These are phyloP conservation scores for Drosophila atripex DNA, from an alignment of 2,888 invertebrate species.

Conservation along the genomic window DNA sequence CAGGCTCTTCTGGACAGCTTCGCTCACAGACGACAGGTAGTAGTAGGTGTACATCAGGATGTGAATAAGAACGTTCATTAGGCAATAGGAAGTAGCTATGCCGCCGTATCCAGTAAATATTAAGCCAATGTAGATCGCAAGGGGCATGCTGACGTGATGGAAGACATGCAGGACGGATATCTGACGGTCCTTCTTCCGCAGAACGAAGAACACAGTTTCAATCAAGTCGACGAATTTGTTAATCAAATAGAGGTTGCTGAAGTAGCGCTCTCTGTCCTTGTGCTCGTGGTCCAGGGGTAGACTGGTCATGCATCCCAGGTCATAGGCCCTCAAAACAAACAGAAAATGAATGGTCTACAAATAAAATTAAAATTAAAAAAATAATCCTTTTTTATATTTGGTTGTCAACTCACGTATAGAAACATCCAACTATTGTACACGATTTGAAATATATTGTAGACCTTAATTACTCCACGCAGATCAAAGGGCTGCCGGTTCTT, in stretches of 20 bases:
- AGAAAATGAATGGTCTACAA: not conserved
- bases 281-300: not conserved
- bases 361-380: not conserved
- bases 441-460: slow-evolving; percentile 1
- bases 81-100: not conserved
- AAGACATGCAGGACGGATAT: not conserved
- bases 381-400: not conserved
- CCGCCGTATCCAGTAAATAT: not conserved
- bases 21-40: not conserved
- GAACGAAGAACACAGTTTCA: not conserved
- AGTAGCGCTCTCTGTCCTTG: not conserved
- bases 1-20: not conserved
- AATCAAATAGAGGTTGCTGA: not conserved
- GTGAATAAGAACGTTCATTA: not conserved
- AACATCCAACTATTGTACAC: not conserved
- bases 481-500: not conserved
- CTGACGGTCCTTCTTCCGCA: slow-evolving; percentile 1
- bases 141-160: not conserved
- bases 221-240: not conserved
- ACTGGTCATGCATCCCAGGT: not conserved
- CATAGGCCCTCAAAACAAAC: not conserved
- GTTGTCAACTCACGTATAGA: not conserved
- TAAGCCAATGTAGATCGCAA: not conserved
- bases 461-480: not conserved
- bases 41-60: slow-evolving; percentile 1